A percentile compares a stretch with the other conserved stretches of the same genome.
phyloP scores from a whole-genome alignment of 2,888 invertebrate species.

The Diadegma fenestrale region DNA sequence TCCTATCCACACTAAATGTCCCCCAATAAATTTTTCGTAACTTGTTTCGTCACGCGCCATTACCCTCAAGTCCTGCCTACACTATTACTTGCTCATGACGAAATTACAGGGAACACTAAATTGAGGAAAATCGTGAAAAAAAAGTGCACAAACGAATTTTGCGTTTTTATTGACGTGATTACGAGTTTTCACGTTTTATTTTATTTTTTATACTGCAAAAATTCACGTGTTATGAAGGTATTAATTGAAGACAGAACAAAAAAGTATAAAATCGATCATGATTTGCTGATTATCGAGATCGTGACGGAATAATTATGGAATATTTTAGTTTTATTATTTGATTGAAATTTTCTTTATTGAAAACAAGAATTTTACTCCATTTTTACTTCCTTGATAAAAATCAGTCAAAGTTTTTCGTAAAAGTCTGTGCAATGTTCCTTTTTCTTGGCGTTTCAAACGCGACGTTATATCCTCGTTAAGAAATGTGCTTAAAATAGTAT shows the following conservation, averaged over 20 bases:
- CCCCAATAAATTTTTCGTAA: neutral
- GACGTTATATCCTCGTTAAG: neutral
- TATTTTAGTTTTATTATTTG: too few species aligned
- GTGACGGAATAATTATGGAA: too few species aligned
- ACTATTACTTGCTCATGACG: neutral
- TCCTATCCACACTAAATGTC: neutral
- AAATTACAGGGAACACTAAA: neutral
- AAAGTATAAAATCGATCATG: too few species aligned
- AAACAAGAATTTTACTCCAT: neutral
- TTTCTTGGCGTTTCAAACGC: neutral
- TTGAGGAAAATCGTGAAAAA: neutral
- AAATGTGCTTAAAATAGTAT: conserved; percentile 4
- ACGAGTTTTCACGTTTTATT: neutral
- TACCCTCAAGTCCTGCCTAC: neutral
- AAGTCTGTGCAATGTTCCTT: neutral
- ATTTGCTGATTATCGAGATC: too few species aligned
- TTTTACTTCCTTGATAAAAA: neutral
- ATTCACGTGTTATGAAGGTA: neutral
- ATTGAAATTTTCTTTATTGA: too few species aligned
- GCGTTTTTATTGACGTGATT: neutral
- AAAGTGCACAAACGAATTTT: neutral
- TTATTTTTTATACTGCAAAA: neutral
- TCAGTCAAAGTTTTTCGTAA: neutral
- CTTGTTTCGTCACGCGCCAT: neutral
- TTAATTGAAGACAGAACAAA: neutral